These are phyloP conservation scores for Epinephelus lanceolatus DNA, from an alignment of 2,113 vertebrate genomes.

Conservation along the genomic window DNA sequence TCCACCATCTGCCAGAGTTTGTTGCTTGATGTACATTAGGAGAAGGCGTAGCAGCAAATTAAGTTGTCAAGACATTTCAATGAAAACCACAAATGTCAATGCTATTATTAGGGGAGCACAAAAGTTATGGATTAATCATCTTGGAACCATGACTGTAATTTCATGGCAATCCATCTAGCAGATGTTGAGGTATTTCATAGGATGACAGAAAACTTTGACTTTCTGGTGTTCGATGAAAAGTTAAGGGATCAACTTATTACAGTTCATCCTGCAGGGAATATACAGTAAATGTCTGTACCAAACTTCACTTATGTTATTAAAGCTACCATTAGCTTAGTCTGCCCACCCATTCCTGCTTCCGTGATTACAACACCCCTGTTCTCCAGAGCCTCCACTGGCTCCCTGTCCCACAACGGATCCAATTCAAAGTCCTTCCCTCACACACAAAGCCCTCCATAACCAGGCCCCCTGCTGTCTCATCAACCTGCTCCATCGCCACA, in stretches of 20 bases:
- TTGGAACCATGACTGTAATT: not conserved
- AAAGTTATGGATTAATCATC: not conserved
- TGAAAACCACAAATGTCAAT: not conserved
- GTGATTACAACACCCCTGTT: too few relatives aligned
- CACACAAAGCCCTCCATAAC: too few relatives aligned
- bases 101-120: not conserved
- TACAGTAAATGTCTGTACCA: not conserved
- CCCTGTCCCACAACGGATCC: too few relatives aligned
- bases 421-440: too few relatives aligned
- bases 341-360: too few relatives aligned
- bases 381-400: too few relatives aligned
- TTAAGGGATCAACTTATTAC: not conserved
- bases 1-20: too few relatives aligned
- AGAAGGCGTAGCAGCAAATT: not conserved
- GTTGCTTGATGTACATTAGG: too few relatives aligned
- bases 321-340: too few relatives aligned
- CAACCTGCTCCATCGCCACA: too few relatives aligned
- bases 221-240: not conserved
- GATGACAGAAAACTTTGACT: not conserved
- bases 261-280: not conserved
- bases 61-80: not conserved
- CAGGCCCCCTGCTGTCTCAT: too few relatives aligned
- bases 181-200: slow-evolving; percentile 7
- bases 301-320: not conserved
- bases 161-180: not conserved